These are phyloP conservation scores for Plebejus argus DNA, from an alignment of 2,888 invertebrate genomes.

Conservation along the genomic window DNA sequence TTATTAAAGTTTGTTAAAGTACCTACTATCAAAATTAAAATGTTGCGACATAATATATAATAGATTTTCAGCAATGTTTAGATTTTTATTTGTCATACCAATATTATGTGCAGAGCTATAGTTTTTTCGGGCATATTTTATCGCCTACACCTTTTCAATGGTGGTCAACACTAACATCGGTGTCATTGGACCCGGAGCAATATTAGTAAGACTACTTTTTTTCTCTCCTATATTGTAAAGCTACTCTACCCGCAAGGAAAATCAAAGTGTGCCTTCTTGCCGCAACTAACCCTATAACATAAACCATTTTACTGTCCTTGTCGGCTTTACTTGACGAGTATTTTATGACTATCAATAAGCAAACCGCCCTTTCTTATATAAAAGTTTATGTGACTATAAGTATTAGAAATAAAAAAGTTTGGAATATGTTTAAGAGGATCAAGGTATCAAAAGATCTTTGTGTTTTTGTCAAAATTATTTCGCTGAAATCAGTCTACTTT, in stretches of 20 bases:
- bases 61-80: too few relatives aligned
- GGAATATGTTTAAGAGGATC: conserved; percentile 13
- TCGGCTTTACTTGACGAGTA: conserved; percentile 1
- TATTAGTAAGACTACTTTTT: neutral
- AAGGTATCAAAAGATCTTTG: neutral
- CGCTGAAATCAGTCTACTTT: neutral
- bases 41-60: too few relatives aligned
- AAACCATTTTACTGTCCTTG: neutral
- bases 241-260: neutral
- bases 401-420: neutral
- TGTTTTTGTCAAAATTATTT: neutral
- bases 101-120: too few relatives aligned
- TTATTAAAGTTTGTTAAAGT: too few relatives aligned
- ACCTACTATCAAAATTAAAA: too few relatives aligned
- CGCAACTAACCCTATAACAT: neutral
- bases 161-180: too few relatives aligned
- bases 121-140: too few relatives aligned
- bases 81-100: too few relatives aligned
- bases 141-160: too few relatives aligned
- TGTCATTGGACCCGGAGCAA: too few relatives aligned
- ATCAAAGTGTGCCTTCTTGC: neutral
- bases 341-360: conserved; percentile 16
- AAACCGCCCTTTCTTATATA: neutral
- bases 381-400: conserved; percentile 15
- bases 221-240: neutral